Evolutionary conservation across 2,797 vertebrate genomes (phyloP), one percentile per base, ranked within the genome.

Genomic region (Otolemur crassicaudatus): DNA sequence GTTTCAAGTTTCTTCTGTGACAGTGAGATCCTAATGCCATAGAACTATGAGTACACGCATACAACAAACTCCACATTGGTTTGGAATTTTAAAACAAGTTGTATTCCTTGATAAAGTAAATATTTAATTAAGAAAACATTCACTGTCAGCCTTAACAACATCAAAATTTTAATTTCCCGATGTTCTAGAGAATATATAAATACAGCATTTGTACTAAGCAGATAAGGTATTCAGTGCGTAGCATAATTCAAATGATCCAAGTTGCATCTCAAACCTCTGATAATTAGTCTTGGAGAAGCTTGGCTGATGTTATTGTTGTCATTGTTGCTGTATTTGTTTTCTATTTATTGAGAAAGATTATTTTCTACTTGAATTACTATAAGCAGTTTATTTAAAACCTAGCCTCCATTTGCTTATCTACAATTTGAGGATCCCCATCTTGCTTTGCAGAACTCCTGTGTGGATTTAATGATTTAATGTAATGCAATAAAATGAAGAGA

Each of bases 371-470:
- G 84, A 81, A 70, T 89, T 85, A 46, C 49, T 79, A 37, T n/a
- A 73, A 31, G 3, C 19, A 58, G 7, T 81, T 90, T 94, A 70
- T 27, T 89, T 77, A 63, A 94, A 92, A 89, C 70, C n/a, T 94
- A 69, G 31, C 16, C 67, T 89, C 56, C 31, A 37, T 72, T 72
- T 89, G 60, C n/a, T 89, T 77, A 40, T 31, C 29, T 63, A 27
- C n/a, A 89, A 73, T 53, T 79, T 91, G 7, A 19, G 8, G 7
- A n/a, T 82, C 29, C 1, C 3, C 34, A 73, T 63, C 22, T 34
- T 92, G 31, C 29, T 63, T 90, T 58, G 4, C 13, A 46, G 34
- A 46, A 76, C 6, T 77, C 27, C 31, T 82, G 13, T 34, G 27
- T 92, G 19, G 14, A 82, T 76, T 77, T 40, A 92, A 72, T 67